phyloP scores from a whole-genome alignment of 2,113 vertebrate species.

The Columbina picui region DNA sequence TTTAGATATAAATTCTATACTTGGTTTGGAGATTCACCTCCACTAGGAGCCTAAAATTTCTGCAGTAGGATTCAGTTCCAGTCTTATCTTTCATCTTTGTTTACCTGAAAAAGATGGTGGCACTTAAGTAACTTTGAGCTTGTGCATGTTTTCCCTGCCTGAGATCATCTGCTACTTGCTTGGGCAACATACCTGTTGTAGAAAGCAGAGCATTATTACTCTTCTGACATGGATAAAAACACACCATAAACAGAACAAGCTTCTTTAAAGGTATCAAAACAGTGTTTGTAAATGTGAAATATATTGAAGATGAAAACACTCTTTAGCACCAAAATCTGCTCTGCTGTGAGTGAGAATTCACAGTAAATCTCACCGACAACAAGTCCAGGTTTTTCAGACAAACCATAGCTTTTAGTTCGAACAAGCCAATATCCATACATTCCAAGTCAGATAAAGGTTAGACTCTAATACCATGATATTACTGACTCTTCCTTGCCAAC shows the following conservation, averaged over 20 bases:
- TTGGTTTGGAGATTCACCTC: background rate
- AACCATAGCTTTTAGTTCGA: background rate
- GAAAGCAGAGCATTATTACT: background rate
- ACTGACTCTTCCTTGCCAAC: background rate
- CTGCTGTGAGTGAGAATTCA: background rate
- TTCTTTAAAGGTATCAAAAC: background rate
- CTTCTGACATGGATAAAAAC: background rate
- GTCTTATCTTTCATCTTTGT: background rate
- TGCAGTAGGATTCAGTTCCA: background rate
- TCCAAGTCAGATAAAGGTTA: background rate
- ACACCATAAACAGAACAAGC: background rate
- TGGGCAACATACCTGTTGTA: slow-evolving; percentile 83
- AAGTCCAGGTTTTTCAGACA: background rate
- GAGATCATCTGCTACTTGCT: slow-evolving; percentile 85
- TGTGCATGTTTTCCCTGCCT: slow-evolving; percentile 79
- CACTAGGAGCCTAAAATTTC: background rate
- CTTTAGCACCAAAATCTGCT: background rate
- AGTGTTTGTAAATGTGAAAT: background rate
- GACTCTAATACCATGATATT: background rate
- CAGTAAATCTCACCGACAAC: background rate
- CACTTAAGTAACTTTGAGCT: slow-evolving; percentile 85
- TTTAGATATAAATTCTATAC: background rate
- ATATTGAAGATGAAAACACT: background rate
- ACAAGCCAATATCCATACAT: background rate
- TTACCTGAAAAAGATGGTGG: slow-evolving; percentile 89